Percentiles rank a stretch among this genome's conserved stretches.
Evolutionary conservation across 1,140 invertebrate genomes (phyloP).

Genomic region (Linepithema humile): DNA sequence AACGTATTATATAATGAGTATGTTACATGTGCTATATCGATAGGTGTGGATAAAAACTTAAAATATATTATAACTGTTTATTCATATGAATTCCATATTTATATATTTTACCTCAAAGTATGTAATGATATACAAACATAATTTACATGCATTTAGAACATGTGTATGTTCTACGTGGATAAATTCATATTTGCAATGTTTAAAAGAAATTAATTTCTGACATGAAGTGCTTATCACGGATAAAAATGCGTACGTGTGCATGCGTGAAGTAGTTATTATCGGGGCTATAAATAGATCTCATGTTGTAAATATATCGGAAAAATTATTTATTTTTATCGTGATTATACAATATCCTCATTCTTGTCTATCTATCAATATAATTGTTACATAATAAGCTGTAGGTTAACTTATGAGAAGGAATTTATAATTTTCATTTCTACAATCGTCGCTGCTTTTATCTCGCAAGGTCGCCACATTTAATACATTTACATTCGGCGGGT

Average conservation of each 20-base stretch:
- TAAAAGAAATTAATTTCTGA: conserved; percentile 1
- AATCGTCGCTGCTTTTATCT: conserved; percentile 52
- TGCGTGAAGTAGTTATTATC: neutral
- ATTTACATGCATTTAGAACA: conserved; percentile 5
- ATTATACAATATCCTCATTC: too few species aligned
- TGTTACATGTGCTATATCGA: neutral
- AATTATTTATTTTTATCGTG: neutral
- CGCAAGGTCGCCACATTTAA: conserved; percentile 89
- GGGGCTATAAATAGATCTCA: neutral
- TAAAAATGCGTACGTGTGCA: neutral
- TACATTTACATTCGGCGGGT: conserved; percentile 95
- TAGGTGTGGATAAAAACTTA: neutral
- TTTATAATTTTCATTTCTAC: neutral
- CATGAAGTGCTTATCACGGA: neutral
- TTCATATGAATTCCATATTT: conserved; percentile 3
- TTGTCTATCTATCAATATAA: too few species aligned
- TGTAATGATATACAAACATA: neutral
- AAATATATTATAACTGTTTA: neutral
- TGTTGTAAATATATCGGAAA: neutral
- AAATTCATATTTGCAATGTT: neutral
- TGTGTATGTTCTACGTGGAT: neutral
- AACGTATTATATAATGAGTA: neutral
- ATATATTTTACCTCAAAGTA: neutral
- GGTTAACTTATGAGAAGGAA: neutral
- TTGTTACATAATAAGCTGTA: conserved; percentile 41